These are phyloP conservation scores for Drosophila subobscura DNA, from an alignment of 1,140 invertebrate genomes.

Conservation along the genomic window DNA sequence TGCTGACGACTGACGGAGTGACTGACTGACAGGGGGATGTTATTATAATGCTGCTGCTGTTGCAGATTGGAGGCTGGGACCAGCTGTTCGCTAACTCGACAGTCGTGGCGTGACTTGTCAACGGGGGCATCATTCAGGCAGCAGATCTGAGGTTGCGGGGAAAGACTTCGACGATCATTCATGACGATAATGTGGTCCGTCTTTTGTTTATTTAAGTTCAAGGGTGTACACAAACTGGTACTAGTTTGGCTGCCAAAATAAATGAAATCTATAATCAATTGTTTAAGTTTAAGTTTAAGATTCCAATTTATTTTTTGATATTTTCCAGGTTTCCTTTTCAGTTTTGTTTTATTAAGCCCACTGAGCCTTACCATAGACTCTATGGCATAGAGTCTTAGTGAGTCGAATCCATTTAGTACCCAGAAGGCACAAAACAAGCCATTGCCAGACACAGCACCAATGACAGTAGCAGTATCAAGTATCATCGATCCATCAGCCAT, in stretches of 20 bases:
- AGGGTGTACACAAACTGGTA: not conserved
- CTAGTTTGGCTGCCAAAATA: too few species aligned
- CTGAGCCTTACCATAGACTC: too few species aligned
- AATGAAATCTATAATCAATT: too few species aligned
- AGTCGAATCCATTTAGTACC: slow-evolving; percentile 1
- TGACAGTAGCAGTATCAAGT: too few species aligned
- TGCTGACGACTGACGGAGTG: slow-evolving; percentile 12
- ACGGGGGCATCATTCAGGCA: slow-evolving; percentile 56
- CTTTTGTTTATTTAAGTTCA: slow-evolving; percentile 56
- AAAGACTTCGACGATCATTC: slow-evolving; percentile 25
- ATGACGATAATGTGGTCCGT: slow-evolving; percentile 49
- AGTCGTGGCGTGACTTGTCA: slow-evolving; percentile 71
- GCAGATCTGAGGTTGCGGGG: slow-evolving; percentile 7
- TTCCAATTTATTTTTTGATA: too few species aligned
- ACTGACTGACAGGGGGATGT: slow-evolving; percentile 52
- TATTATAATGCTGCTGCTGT: slow-evolving; percentile 23
- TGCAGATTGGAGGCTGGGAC: slow-evolving; percentile 25
- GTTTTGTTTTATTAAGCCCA: too few species aligned
- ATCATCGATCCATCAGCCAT: slow-evolving; percentile 47
- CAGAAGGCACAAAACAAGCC: slow-evolving; percentile 1
- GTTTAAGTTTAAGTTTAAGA: too few species aligned
- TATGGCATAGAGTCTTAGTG: too few species aligned
- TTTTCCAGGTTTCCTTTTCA: too few species aligned
- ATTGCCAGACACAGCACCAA: too few species aligned
- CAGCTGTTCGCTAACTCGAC: slow-evolving; percentile 65